Base-by-base conservation (phyloP, 1,140 invertebrate genomes). In the Drosophila ficusphila region DNA sequence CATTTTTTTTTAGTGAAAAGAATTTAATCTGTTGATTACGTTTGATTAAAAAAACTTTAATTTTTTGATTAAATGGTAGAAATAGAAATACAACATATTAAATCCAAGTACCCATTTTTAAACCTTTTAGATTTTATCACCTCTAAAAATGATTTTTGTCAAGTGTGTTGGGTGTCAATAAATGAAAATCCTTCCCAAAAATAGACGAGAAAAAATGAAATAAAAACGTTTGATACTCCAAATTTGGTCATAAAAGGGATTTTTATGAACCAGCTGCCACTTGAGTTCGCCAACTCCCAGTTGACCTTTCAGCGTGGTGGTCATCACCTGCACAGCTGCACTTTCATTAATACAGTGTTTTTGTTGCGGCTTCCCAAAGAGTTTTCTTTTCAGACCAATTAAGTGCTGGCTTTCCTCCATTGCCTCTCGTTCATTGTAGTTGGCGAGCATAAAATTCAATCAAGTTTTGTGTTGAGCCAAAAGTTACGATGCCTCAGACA, bases 361-460 rank as follows among this genome's bases (percentile, higher is more conserved):
- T 41, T 46, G 42, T 52, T 74, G 23, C 34, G 27, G 60, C 60
- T 21, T 23, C 36, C 7, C 23, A 18, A 36, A 41, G 38, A 79
- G 48, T 51, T 58, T 42, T 36, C 34, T 33, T 46, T 46, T 71
- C 36, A 44, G 44, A 67, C 62, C 62, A 67, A 67, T 67, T 67
- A 67, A 67, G 62, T 67, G 62, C 62, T 33, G 60, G 27, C 46
- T 67, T 65, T 67, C 14, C 41, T 31, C 19, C 51, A 57, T 47
- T 49, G 39, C 52, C 18, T 48, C 34, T 16, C 7, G 16, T 38
- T 52, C 47, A 33, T 73, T 72, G 79, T 88, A 81, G 77, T 76
- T 75, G 75, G 27, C 60, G 82, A 77, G 79, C 79, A 85, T 89
- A 81, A 89, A 89, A 89, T 89, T 89, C 85, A 89, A 89, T 89